Percentiles rank a stretch among this genome's conserved stretches.
These are phyloP conservation scores for Pygocentrus nattereri DNA, from an alignment of 2,797 vertebrate genomes.

Conservation along the genomic window DNA sequence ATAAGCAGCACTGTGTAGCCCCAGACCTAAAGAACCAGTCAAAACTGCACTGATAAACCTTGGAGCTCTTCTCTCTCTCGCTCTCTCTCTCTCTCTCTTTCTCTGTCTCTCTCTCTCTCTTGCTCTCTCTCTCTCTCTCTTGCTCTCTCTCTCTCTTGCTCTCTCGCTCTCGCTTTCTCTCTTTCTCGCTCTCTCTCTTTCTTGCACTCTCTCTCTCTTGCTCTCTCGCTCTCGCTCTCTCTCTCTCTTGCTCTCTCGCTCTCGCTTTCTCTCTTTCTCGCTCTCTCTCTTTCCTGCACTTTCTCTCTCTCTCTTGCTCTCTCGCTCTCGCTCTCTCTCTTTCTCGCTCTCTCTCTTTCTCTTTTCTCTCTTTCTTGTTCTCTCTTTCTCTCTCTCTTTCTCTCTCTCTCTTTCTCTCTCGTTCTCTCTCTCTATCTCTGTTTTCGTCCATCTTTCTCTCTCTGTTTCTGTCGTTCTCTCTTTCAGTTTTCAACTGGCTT, in stretches of 20 bases:
- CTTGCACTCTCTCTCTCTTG: too few relatives aligned
- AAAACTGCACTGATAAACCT: too few relatives aligned
- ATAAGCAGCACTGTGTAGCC: too few relatives aligned
- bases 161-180: too few relatives aligned
- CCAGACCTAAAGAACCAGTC: too few relatives aligned
- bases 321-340: too few relatives aligned
- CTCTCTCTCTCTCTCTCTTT: background rate
- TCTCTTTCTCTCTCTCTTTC: background rate
- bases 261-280: background rate
- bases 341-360: too few relatives aligned
- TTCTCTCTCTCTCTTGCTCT: background rate
- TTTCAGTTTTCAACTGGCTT: slow-evolving; percentile 54
- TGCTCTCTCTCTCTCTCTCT: background rate
- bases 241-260: background rate
- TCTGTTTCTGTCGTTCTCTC: too few relatives aligned
- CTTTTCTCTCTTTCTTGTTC: too few relatives aligned
- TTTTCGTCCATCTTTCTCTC: background rate
- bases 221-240: too few relatives aligned
- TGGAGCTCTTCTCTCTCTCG: background rate
- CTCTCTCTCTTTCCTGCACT: background rate
- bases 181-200: too few relatives aligned
- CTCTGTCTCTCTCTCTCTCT: background rate
- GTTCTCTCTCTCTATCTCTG: background rate
- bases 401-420: background rate
- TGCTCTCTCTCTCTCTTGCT: background rate